Evolutionary conservation across 2,888 invertebrate species (phyloP), one percentile per base, ranked within the genome.

Genomic region (Drosophila longiperda): DNA sequence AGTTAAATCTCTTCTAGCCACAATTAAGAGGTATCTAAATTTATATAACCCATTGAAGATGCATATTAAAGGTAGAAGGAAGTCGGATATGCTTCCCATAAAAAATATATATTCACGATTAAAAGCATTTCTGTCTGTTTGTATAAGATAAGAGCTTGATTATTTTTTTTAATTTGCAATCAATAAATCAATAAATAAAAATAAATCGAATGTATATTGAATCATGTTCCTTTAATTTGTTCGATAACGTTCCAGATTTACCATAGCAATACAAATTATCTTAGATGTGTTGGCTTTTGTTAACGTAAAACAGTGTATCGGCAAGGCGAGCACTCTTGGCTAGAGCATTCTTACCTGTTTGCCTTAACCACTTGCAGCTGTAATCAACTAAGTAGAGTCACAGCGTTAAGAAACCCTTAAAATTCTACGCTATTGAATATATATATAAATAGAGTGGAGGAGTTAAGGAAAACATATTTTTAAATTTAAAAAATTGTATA

Each of bases 331-430:
- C 45, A 23, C 45, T 45, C 45, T 23, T 4, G 45, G 17, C 45
- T 23, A 7, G 15, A 45, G 23, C 45, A 40, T 40, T n/a, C 40
- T 40, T n/a, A 40, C n/a, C n/a, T 23, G 33, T 53, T 54, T 54
- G 34, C 8, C 5, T 34, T 34, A 23, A 53, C 23, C 15, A 55
- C 40, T 55, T 20, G 29, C 55, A 55, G 12, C 8, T 38, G 38
- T 55, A 55, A 12, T 29, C 29, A 40, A 55, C 38, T 26, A 55
- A 55, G 26, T 55, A 12, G 38, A 54, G 26, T 29, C 54, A 55
- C 38, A 55, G n/a, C 26, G 36, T 54, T 36, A 36, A 38, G n/a
- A 40, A 38, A 7, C 38, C n/a, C 55, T 8, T 40, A 5, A 38
- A 38, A 20, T n/a, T 29, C 40, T 15, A 26, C 29, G 57, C 20